Evolutionary conservation across 1,140 invertebrate species (phyloP), one percentile per base, ranked within the genome.

Genomic region (silkworm (Bombyx mori)): DNA sequence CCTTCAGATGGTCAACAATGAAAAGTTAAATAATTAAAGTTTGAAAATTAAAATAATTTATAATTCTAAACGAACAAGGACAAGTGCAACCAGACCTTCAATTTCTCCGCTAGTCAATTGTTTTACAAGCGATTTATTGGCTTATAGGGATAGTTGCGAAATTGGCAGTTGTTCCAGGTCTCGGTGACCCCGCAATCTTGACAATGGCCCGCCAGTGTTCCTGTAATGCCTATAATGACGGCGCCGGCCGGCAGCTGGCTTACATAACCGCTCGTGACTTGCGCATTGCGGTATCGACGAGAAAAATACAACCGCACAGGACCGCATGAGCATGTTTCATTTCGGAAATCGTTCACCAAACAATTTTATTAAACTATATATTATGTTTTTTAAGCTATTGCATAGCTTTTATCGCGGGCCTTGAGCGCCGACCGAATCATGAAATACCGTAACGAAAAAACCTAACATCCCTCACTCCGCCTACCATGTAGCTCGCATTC

Each of bases 251-350:
- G 81, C 81, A 82, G 79, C 79, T 69, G 75, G 82, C 79, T 84
- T 84, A 83, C 75, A 83, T 84, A 84, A 84, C 79, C 73, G 75
- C 70, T 82, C 83, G 83, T 86, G 83, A 86, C 83, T 83, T 66
- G 80, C 76, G 80, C 80, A 84, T 84, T 84, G 84, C 80, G 75
- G 79, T 79, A 81, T 79, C 73, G 73, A 62, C 12, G 64, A 71
- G 71, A 82, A 86, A 86, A 83, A 82, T 82, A 81, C 73, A 61
- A 71, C 58, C 67, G 65, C 68, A 26, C 53, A 54, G 53, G 53
- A 22, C 10, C 53, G 53, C 22, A 54, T 26, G 12, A 51, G 6
- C 49, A 18, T 22, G 48, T 49, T 12, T 7, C 48, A 49, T 49
- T 7, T 18, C n/a, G 48, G n/a, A 18, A 47, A 10, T 49, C n/a